Evolutionary conservation across 2,113 vertebrate genomes (phyloP), one percentile per base, ranked within the genome.

Genomic region (Pogonocichla stellata): DNA sequence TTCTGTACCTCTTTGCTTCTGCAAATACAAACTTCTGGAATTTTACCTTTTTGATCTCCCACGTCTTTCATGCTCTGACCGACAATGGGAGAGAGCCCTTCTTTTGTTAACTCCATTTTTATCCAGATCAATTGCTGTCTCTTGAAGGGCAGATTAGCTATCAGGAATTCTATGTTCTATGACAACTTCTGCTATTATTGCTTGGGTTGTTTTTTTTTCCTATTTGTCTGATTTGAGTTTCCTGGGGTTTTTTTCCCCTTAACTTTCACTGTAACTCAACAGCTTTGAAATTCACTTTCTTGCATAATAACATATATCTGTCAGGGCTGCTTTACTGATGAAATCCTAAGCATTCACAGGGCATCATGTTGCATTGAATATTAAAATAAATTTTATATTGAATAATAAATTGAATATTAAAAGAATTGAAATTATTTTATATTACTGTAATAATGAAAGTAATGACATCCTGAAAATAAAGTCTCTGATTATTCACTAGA

Each of bases 221-320:
- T 5, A 7, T 51, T 19, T 56, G 0, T 45, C 61, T 84, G 17
- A 1, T 42, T 57, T 54, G 11, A 3, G 3, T 10, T n/a, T 79
- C 40, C 6, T 18, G 11, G 9, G 1, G 1, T 11, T 42, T 61
- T 64, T 61, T 64, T 0, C 2, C 1, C 12, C 17, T 75, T 85
- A 64, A 18, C 8, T 40, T 85, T 38, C 14, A 61, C 12, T 45
- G 12, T 80, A 82, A 66, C 18, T 86, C 26, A 53, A 34, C 5
- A 77, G 31, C 23, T 85, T 84, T 77, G 12, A 56, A 48, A 73
- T 80, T 88, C 33, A 57, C 14, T 80, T 88, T 65, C 15, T 48
- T 77, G 31, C 7, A 48, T 29, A 65, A 13, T 38, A 66, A 53
- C 14, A 18, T 3, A 3, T 56, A 54, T 26, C 33, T 84, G 14